phyloP scores from a whole-genome alignment of 2,113 vertebrate genomes.

The Saimiri boliviensis region DNA sequence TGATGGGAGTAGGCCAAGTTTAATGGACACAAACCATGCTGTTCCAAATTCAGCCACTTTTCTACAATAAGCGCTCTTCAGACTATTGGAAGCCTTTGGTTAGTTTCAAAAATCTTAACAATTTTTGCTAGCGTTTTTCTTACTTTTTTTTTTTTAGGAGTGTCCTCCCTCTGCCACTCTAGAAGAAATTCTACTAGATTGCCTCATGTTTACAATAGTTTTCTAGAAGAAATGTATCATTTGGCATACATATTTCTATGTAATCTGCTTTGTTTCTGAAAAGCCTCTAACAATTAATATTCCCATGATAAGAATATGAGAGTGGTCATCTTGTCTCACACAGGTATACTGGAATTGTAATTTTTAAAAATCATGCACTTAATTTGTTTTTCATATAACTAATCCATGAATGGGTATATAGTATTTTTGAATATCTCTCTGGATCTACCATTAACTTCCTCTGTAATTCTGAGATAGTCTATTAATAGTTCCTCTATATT shows the following conservation, averaged over 20 bases:
- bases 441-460: not conserved
- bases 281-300: not conserved
- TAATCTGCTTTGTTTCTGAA: not conserved
- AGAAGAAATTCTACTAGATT: not conserved
- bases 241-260: not conserved
- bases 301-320: not conserved
- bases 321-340: not conserved
- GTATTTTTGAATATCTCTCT: not conserved
- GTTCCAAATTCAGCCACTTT: not conserved
- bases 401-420: not conserved
- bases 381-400: not conserved
- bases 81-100: not conserved
- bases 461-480: not conserved
- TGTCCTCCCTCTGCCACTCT: not conserved
- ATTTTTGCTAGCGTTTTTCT: not conserved
- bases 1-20: rapidly evolving
- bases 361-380: not conserved
- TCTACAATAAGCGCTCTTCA: not conserved
- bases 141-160: not conserved
- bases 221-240: not conserved
- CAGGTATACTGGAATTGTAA: not conserved
- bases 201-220: not conserved
- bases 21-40: not conserved
- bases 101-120: not conserved
- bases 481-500: not conserved